These are phyloP conservation scores for Macropodus opercularis DNA, from an alignment of 2,797 vertebrate species.

Conservation along the genomic window DNA sequence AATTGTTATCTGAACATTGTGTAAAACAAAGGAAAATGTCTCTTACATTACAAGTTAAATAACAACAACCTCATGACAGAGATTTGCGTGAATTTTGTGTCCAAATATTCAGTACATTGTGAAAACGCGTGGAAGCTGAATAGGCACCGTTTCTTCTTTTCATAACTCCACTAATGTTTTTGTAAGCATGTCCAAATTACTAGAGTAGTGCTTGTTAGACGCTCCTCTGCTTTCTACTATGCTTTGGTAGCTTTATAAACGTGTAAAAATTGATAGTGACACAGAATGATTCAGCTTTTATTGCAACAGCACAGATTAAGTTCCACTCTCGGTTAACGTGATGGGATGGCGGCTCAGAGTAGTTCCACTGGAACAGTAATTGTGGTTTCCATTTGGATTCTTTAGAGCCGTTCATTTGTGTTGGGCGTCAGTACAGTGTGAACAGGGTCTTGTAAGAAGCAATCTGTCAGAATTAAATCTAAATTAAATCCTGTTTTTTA, in stretches of 20 bases:
- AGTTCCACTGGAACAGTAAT: slow-evolving; percentile 40
- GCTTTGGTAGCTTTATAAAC: slow-evolving; percentile 19
- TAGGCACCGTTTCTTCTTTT: slow-evolving; percentile 3
- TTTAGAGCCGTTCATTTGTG: slow-evolving; percentile 40
- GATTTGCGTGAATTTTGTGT: slow-evolving; percentile 21
- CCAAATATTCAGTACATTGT: slow-evolving; percentile 34
- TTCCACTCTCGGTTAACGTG: slow-evolving; percentile 30
- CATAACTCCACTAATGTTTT: slow-evolving; percentile 23
- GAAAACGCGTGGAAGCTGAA: slow-evolving; percentile 27
- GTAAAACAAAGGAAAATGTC: not conserved
- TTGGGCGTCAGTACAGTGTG: slow-evolving; percentile 16
- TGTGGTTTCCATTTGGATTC: slow-evolving; percentile 55
- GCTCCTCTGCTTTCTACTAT: slow-evolving; percentile 16
- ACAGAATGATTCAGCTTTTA: slow-evolving; percentile 24
- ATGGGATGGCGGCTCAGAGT: slow-evolving; percentile 30
- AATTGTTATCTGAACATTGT: not conserved
- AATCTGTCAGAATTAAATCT: slow-evolving; percentile 30
- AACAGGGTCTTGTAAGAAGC: slow-evolving; percentile 11
- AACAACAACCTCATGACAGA: not conserved
- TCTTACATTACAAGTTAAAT: not conserved
- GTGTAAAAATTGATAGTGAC: slow-evolving; percentile 20
- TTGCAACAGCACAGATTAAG: slow-evolving; percentile 29
- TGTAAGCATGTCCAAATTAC: slow-evolving; percentile 39
- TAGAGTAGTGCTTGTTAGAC: slow-evolving; percentile 25
- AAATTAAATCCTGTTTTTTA: not conserved